These are phyloP conservation scores for Pogonognathellus flavescens DNA, from an alignment of 1,140 invertebrate species.

Conservation along the genomic window DNA sequence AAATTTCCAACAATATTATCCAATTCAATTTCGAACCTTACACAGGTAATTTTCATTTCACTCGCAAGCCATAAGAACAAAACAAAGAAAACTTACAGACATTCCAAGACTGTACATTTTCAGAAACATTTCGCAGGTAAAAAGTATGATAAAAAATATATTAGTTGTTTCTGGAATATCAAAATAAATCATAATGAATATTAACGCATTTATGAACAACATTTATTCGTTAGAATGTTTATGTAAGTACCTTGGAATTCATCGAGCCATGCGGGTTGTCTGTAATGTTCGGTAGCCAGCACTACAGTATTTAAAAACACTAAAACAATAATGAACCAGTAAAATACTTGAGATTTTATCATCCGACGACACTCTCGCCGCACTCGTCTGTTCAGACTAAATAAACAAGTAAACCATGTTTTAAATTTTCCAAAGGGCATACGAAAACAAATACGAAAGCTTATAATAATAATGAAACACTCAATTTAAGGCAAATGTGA, in stretches of 20 bases:
- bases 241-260: slow-evolving; percentile 88
- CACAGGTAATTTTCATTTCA: background rate
- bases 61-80: background rate
- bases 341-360: slow-evolving; percentile 99
- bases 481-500: too few relatives aligned
- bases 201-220: background rate
- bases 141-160: slow-evolving; percentile 96
- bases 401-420: background rate
- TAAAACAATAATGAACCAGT: slow-evolving; percentile 96
- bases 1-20: slow-evolving; percentile 67
- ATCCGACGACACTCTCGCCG: slow-evolving; percentile 27
- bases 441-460: too few relatives aligned
- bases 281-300: slow-evolving; percentile 97
- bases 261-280: slow-evolving; percentile 93
- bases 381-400: slow-evolving; percentile 46
- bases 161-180: slow-evolving; percentile 88
- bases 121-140: slow-evolving; percentile 98
- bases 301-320: slow-evolving; percentile 96
- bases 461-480: too few relatives aligned
- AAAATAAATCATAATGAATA: slow-evolving; percentile 61
- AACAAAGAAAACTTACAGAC: slow-evolving; percentile 75
- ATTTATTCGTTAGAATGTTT: background rate
- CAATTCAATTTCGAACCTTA: background rate
- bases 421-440: too few relatives aligned
- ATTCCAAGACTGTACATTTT: slow-evolving; percentile 99